Conservation (phyloP, 2,888 invertebrate species). For the Andrena bicolor region DNA sequence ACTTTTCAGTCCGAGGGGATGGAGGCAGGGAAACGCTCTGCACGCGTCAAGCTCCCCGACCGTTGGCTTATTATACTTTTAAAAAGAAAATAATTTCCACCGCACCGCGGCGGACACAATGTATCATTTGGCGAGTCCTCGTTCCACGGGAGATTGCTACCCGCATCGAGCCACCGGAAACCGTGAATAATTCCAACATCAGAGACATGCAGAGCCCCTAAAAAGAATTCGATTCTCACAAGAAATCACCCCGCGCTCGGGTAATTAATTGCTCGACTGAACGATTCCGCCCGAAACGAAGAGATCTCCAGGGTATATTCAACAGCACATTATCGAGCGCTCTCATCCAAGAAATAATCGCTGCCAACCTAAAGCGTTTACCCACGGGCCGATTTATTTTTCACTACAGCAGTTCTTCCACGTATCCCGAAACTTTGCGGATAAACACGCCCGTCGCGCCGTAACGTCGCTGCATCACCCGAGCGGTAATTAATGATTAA, state of each 20-base stretch:
- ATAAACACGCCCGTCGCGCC: neutral
- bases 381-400: neutral
- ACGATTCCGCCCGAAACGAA: neutral
- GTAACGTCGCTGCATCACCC: neutral
- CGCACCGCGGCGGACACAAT: slow-evolving; percentile 1
- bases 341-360: neutral
- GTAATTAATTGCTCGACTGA: too few relatives aligned
- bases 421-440: neutral
- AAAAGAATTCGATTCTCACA: neutral
- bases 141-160: neutral
- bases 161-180: neutral
- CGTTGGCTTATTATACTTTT: slow-evolving; percentile 9
- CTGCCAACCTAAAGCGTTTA: neutral
- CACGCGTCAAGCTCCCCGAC: neutral
- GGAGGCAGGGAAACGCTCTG: neutral
- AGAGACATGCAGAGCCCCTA: neutral
- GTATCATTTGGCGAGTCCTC: neutral
- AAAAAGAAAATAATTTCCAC: slow-evolving; percentile 9
- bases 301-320: neutral
- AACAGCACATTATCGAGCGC: neutral
- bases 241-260: too few relatives aligned
- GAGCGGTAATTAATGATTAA: slow-evolving; percentile 4
- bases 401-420: neutral
- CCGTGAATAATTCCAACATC: slow-evolving; percentile 1
- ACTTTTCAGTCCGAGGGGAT: neutral